Evolutionary conservation across 2,888 invertebrate species (phyloP), one percentile per base, ranked within the genome.

Genomic region (Eupithecia exiguata): DNA sequence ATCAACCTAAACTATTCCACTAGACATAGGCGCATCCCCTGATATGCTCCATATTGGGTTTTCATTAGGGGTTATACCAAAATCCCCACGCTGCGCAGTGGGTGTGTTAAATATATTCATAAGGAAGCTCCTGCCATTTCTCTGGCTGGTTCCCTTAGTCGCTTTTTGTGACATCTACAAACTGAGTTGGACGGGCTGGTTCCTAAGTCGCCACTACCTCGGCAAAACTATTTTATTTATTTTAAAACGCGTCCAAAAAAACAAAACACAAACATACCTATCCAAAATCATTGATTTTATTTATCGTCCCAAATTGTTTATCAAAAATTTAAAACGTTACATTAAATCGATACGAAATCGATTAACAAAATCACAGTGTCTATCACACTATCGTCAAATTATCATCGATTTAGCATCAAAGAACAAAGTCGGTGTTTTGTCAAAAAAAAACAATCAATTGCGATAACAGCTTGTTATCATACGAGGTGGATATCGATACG

Each of bases 371-470:
- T 65, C 38, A 63, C 63, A 36, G 63, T 12, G 58, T 2, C n/a
- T 65, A 69, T 75, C 65, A 70, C 46, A 65, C 72, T 78, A 79
- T 78, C 81, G 14, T 43, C 14, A 66, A 66, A 69, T 79, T 73
- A 81, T 82, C 78, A 66, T 80, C 72, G 79, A 80, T 82, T 83
- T 84, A 78, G 86, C 88, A 88, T 91, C 89, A 90, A 91, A 91
- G 87, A 80, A 85, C 82, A 71, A 82, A 85, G 88, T 84, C 89
- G 89, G 86, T 91, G 81, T 89, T 88, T 89, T 89, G 88, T 89
- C 86, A 88, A 91, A 89, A 89, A 63, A 84, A 88, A 88, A 92
- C 92, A 92, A 93, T 94, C 93, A 92, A 93, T 93, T 93, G 92
- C 92, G 93, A 94, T 93, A 92, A 90, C 89, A 88, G 86, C 86